Base-by-base conservation (phyloP, 2,888 invertebrate genomes). In the Drosophila histrio region DNA sequence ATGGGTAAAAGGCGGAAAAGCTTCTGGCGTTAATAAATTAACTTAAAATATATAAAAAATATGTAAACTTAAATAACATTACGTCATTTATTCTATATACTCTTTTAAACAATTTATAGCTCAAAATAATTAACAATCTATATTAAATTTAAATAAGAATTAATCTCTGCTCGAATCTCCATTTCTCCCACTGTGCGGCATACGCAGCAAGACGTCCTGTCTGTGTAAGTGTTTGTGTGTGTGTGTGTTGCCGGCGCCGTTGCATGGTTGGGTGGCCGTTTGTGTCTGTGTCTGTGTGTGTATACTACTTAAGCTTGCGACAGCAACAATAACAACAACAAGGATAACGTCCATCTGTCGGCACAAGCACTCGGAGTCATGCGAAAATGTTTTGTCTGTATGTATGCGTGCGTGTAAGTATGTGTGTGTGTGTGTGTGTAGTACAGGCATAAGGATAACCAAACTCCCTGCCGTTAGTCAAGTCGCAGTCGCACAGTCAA, bases 291-390 rank as follows among this genome's bases (percentile, higher is more conserved):
- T 32, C 53, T 11, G 64, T 43, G 41, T 34, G 46, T 54, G 61
- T 54, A 58, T 79, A 70, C 69, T 79, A 78, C 78, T 78, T 72
- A 78, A 78, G 79, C 72, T 77, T 79, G 83, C 75, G 70, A 77
- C 76, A 72, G 56, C 60, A 68, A 58, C 61, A 58, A 17, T 41
- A 34, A 46, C 22, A 43, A 30, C 26, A 19, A 28, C 72, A 68
- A 60, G 77, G 63, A 77, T 74, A 77, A 65, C 70, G 77, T 77
- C 72, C 84, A 78, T 68, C 73, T 82, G 74, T 74, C 71, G 80
- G 64, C 80, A 68, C 57, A 58, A 64, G 65, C 79, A 79, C 47
- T 44, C 50, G 38, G 68, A 75, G 69, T 65, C 70, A 74, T 76
- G 76, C 69, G 76, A 73, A 78, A 84, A 72, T 75, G 68, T 77